These are phyloP conservation scores for Nycteola revayana DNA, from an alignment of 2,888 invertebrate genomes.

Conservation along the genomic window DNA sequence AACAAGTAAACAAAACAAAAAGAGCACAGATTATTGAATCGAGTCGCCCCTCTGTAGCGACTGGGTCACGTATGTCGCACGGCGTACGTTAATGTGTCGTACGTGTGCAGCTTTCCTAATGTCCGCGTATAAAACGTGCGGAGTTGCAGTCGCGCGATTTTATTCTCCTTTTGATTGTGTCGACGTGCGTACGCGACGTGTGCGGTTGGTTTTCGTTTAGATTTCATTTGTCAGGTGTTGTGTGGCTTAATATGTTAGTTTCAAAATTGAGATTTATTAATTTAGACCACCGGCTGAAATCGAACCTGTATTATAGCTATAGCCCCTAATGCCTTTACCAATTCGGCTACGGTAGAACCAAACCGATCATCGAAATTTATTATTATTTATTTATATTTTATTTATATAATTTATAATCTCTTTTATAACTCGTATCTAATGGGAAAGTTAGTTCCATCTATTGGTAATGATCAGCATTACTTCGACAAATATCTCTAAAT, in stretches of 20 bases:
- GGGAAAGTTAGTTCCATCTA: too few species aligned
- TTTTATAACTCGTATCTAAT: too few species aligned
- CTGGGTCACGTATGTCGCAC: slow-evolving; percentile 61
- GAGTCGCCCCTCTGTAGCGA: slow-evolving; percentile 39
- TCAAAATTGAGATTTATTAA: too few species aligned
- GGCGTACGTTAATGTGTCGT: slow-evolving; percentile 72
- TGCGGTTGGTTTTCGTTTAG: slow-evolving; percentile 37
- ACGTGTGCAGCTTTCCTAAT: slow-evolving; percentile 66
- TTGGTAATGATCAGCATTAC: too few species aligned
- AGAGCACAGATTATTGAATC: slow-evolving; percentile 57
- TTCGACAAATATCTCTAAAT: too few species aligned
- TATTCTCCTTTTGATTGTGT: slow-evolving; percentile 70
- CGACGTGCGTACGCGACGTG: slow-evolving; percentile 53
- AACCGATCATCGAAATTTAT: too few species aligned
- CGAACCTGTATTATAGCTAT: too few species aligned
- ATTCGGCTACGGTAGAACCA: too few species aligned
- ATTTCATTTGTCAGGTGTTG: slow-evolving; percentile 26
- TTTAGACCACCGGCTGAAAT: too few species aligned
- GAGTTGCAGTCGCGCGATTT: slow-evolving; percentile 53
- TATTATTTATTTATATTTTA: too few species aligned
- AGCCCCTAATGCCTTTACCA: too few species aligned
- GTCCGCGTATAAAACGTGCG: slow-evolving; percentile 51
- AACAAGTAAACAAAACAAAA: slow-evolving; percentile 38
- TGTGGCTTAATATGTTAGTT: slow-evolving; percentile 13
- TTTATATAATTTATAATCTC: too few species aligned